phyloP scores from a whole-genome alignment of 2,113 vertebrate genomes.

The Delphinus delphis region DNA sequence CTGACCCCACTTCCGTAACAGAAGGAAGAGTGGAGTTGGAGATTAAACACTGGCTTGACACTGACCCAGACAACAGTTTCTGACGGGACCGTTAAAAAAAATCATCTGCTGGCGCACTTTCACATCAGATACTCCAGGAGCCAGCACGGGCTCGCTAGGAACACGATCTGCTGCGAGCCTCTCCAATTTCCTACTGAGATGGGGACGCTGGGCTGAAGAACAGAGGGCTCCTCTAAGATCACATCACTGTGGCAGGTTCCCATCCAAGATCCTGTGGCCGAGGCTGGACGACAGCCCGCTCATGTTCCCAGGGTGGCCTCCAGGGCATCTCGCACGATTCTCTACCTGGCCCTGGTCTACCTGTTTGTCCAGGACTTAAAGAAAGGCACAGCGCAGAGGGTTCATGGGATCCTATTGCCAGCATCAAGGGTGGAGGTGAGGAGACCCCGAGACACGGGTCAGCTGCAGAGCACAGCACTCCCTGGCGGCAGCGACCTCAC shows the following conservation, averaged over 20 bases:
- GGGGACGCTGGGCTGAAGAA: background rate
- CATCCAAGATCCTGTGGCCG: accelerated
- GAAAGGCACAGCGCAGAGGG: background rate
- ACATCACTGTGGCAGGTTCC: background rate
- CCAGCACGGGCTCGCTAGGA: background rate
- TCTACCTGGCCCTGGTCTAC: background rate
- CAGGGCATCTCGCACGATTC: background rate
- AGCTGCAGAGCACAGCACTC: accelerated
- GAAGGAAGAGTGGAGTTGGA: background rate
- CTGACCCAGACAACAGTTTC: background rate
- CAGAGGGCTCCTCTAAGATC: background rate
- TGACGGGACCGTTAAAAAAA: background rate
- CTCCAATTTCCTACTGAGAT: accelerated
- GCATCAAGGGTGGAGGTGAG: background rate
- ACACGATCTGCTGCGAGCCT: accelerated
- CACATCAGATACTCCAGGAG: background rate
- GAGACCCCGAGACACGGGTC: background rate
- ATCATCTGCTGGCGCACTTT: background rate
- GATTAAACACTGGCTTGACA: background rate
- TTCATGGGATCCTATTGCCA: accelerated
- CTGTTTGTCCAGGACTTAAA: background rate
- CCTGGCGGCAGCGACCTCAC: background rate
- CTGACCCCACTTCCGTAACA: accelerated
- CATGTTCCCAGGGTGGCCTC: background rate
- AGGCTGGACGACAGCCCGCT: accelerated